These are phyloP conservation scores for Solenopsis invicta DNA, from an alignment of 1,140 invertebrate genomes.

Conservation along the genomic window DNA sequence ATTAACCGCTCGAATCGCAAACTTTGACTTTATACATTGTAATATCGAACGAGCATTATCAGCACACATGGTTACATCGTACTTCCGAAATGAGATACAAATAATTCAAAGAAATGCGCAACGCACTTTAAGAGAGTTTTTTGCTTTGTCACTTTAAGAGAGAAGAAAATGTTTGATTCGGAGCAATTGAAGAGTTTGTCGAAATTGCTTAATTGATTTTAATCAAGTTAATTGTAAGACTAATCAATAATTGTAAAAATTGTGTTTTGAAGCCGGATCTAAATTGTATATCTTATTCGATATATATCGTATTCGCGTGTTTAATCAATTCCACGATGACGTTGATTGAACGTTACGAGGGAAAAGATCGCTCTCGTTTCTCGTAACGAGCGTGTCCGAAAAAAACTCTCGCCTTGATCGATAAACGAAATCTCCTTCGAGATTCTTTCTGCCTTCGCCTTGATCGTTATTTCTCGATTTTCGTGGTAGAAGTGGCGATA, in stretches of 20 bases:
- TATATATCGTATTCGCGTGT: slow-evolving; percentile 35
- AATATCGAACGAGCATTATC: slow-evolving; percentile 48
- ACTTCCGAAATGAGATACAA: background rate
- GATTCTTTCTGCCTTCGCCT: background rate
- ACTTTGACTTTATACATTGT: slow-evolving; percentile 63
- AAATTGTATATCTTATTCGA: slow-evolving; percentile 36
- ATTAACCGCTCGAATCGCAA: slow-evolving; percentile 62
- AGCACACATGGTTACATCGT: background rate
- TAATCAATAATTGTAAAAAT: slow-evolving; percentile 2
- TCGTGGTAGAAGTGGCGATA: background rate
- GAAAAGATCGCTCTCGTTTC: slow-evolving; percentile 14
- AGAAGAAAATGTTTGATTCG: background rate
- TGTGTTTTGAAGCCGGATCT: no score
- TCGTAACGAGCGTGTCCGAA: slow-evolving; percentile 2
- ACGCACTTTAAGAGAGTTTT: no score
- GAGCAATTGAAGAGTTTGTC: background rate
- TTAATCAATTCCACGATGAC: slow-evolving; percentile 21
- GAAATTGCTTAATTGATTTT: background rate
- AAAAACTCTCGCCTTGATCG: slow-evolving; percentile 33
- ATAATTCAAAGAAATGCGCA: background rate
- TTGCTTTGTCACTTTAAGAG: background rate
- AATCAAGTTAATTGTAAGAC: background rate
- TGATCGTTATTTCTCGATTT: slow-evolving; percentile 31
- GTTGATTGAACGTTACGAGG: slow-evolving; percentile 22
- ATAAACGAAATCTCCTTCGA: slow-evolving; percentile 36